Conservation (phyloP, 2,888 invertebrate species). For the Stenurella melanura region DNA sequence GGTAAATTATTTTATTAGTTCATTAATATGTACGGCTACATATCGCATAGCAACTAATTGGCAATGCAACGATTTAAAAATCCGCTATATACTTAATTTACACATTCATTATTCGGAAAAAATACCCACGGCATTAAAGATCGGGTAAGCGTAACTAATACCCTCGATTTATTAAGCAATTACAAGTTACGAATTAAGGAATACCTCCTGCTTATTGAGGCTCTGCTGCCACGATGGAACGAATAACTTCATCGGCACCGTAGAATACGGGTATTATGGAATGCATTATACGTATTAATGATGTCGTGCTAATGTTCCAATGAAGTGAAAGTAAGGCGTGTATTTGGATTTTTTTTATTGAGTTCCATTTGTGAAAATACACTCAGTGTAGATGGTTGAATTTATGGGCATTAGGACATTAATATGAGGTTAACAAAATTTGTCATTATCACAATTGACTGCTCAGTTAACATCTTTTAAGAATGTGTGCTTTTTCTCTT, state of each 20-base stretch:
- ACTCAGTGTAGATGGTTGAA: no score
- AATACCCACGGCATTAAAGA: conserved; percentile 3
- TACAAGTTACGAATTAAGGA: conserved; percentile 25
- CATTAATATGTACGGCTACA: background rate
- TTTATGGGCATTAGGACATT: no score
- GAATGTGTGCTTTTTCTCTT: no score
- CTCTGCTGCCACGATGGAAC: conserved; percentile 10
- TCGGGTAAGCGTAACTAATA: conserved; percentile 22
- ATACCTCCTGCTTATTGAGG: conserved; percentile 13
- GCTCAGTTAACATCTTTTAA: no score
- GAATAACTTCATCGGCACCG: conserved; percentile 14
- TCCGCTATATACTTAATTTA: background rate
- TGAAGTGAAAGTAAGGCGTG: background rate
- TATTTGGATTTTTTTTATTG: background rate
- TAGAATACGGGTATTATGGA: background rate
- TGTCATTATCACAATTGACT: no score
- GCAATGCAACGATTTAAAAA: conserved; percentile 1
- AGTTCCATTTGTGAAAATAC: no score
- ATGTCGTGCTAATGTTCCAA: background rate
- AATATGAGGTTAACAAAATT: no score
- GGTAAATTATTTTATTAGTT: conserved; percentile 6
- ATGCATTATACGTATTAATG: background rate
- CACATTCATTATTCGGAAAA: conserved; percentile 7
- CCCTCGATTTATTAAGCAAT: conserved; percentile 27
- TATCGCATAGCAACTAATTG: background rate